Base-by-base conservation (phyloP, 2,797 vertebrate genomes). In the Columba guinea region DNA sequence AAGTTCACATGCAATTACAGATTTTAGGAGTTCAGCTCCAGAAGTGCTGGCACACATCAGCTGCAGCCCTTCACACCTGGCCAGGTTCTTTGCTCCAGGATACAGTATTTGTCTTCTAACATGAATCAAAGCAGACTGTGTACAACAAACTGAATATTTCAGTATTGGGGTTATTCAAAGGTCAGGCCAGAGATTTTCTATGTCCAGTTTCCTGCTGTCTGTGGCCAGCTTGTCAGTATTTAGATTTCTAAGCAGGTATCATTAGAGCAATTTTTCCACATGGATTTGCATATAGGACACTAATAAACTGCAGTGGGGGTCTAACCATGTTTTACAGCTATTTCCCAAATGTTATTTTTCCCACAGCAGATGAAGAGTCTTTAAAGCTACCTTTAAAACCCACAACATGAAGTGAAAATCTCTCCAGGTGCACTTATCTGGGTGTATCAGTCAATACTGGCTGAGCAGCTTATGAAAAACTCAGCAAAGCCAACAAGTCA, bases 121-220 rank as follows among this genome's bases (percentile, higher is more conserved):
- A 17, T 21, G 74, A 91, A 95, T 92, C 92, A 86, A 89, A 91
- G 84, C 84, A 96, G 92, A 93, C 81, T 34, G 20, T 65, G 69
- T 53, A 87, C 73, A 97, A 94, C 95, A 97, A 97, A 91, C 69
- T 14, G 79, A 96, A 60, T 94, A 81, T 82, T 93, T 93, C 96
- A 96, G 90, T 85, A 79, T 5, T 55, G 74, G 77, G 88, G 94
- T 96, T 93, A 92, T 80, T 93, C 84, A 95, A 96, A 97, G 95
- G 96, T 96, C 97, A 97, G 81, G 26, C 37, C 75, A 91, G 67
- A 84, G 89, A 90, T 95, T 96, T 82, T 67, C n/a, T 48, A 69
- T 9, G 51, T 84, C 48, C 64, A 28, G 49, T 93, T 64, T 77
- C 3, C 20, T 75, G 64, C 81, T 55, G 83, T 79, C 46, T 55